Base-by-base conservation (phyloP, 30 jellyfish, hydroid and myxozoan species). In the Morbakka virulenta region DNA sequence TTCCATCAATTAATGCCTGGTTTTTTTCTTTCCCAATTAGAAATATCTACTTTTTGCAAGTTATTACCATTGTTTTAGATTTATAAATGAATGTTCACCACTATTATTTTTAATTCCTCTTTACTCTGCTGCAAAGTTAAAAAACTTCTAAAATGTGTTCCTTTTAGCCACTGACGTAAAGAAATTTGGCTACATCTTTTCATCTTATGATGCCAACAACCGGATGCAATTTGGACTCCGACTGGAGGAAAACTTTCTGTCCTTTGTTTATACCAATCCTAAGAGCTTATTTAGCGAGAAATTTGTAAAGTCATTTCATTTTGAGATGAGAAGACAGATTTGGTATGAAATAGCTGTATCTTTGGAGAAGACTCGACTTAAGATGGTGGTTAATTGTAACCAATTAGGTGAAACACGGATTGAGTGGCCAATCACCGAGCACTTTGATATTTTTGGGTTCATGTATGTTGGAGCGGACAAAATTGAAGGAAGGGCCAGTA, bases 401-500 rank as follows among this genome's bases (percentile, higher is more conserved):
- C 67, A 71, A 36, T 34, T 83, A 6, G 89, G 93, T 21, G 71
- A 51, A 32, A 87, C 76, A 6, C 69, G 85, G 23, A 24, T 90
- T 64, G 35, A 34, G 23, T 74, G 84, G 6, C 32, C 34, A n/a
- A 35, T 34, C 51, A 61, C 77, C 9, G 67, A 52, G 3, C 17
- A 83, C 3, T 75, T 86, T 67, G 99, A 93, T 62, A 69, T 93
- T 12, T 93, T 79, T 80, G 99, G 99, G 4, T 73, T 77, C 3
- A 80, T 88, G 66, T 86, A 61, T 66, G 61, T 93, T 41, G 99
- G 99, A 22, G 99, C 96, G 2, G 99, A 81, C 32, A 74, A 66
- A 27, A 77, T 47, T 22, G 99, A 74, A 32, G 97, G 95, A 14
- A 80, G 81, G 23, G 79, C 86, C 83, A 74, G 50, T 22, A 53